These are phyloP conservation scores for Australoheros facetus DNA, from an alignment of 2,797 vertebrate genomes.

Conservation along the genomic window DNA sequence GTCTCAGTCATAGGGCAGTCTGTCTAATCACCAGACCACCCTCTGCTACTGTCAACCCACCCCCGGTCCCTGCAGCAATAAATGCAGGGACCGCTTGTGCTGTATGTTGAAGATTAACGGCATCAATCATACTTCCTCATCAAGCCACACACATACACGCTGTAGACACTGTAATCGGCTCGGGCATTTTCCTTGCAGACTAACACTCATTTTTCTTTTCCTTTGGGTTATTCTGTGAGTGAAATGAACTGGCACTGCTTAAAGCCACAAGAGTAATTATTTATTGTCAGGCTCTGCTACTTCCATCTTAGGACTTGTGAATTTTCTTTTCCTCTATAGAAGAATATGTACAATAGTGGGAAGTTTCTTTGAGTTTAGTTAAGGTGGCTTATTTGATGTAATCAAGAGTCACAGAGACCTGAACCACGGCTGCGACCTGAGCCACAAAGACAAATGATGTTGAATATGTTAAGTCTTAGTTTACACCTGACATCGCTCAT, in stretches of 20 bases:
- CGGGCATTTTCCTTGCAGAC: conserved; percentile 17
- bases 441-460: neutral
- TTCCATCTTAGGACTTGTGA: conserved; percentile 21
- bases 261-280: conserved; percentile 40
- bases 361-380: neutral
- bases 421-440: neutral
- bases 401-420: neutral
- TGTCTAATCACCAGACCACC: conserved; percentile 25
- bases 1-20: conserved; percentile 3
- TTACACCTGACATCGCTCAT: neutral
- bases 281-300: conserved; percentile 43
- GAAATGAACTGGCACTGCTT: conserved; percentile 47
- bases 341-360: neutral
- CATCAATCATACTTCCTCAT: conserved; percentile 53
- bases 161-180: conserved; percentile 32
- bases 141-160: conserved; percentile 16
- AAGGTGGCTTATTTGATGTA: neutral
- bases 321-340: neutral
- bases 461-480: neutral
- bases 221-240: conserved; percentile 48
- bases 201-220: conserved; percentile 34
- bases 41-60: conserved; percentile 29
- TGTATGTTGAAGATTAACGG: conserved; percentile 47
- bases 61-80: conserved; percentile 22
- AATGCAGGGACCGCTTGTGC: conserved; percentile 12